Percentiles rank a stretch among this genome's conserved stretches.
Conservation (phyloP, 2,888 invertebrate genomes). For the Eucera pruinosa region DNA sequence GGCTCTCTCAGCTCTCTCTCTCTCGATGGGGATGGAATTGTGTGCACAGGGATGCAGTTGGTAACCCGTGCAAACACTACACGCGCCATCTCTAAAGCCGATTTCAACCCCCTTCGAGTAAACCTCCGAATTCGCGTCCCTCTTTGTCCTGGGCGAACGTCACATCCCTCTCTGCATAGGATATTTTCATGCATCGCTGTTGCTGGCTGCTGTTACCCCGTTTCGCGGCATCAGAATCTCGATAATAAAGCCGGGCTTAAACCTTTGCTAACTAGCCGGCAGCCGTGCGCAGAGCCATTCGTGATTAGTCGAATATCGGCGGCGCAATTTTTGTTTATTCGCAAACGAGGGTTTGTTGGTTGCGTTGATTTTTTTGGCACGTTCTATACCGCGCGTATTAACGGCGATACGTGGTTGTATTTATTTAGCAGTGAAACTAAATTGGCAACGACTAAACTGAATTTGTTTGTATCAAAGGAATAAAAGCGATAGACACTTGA, state of each 20-base stretch:
- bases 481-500: no score
- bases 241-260: conserved; percentile 28
- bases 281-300: no score
- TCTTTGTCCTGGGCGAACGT: conserved; percentile 17
- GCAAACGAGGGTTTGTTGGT: no score
- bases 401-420: no score
- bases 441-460: no score
- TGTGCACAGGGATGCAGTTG: conserved; percentile 64
- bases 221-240: background rate
- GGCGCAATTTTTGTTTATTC: no score
- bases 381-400: no score
- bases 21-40: conserved; percentile 50
- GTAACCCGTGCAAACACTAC: conserved; percentile 68
- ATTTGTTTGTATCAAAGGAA: no score
- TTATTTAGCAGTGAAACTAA: no score
- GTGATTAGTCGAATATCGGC: no score
- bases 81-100: conserved; percentile 63
- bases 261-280: no score
- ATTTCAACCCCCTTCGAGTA: conserved; percentile 60
- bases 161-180: background rate
- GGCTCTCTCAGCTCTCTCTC: conserved; percentile 25
- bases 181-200: conserved; percentile 23
- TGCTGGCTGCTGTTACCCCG: background rate
- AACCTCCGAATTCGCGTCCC: conserved; percentile 51
- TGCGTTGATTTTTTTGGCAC: no score